Percentiles rank a stretch among this genome's conserved stretches.
These are phyloP conservation scores for Pogonomyrmex barbatus DNA, from an alignment of 1,140 invertebrate species.

Conservation along the genomic window DNA sequence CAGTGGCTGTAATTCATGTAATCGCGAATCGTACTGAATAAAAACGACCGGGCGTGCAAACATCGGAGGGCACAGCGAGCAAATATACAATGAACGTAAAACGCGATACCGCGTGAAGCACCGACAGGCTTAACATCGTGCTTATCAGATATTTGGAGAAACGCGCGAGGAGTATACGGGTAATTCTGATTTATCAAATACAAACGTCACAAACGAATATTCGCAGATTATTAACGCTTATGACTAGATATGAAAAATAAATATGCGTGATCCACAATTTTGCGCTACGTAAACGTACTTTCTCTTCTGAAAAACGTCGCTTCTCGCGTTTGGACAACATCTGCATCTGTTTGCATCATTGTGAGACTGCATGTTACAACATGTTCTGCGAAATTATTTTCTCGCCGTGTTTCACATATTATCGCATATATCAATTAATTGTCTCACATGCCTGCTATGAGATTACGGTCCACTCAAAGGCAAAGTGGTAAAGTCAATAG, in stretches of 20 bases:
- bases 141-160: conserved; percentile 50
- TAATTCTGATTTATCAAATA: conserved; percentile 46
- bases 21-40: conserved; percentile 8
- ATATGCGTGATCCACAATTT: neutral
- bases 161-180: neutral
- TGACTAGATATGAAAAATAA: conserved; percentile 31
- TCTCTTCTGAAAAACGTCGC: neutral
- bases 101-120: neutral
- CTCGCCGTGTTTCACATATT: neutral
- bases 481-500: neutral
- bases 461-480: neutral
- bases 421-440: neutral
- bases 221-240: neutral
- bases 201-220: neutral
- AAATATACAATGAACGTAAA: conserved; percentile 27
- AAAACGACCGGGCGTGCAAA: conserved; percentile 24
- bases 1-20: conserved; percentile 21
- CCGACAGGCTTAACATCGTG: neutral
- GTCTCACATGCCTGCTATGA: neutral
- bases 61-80: neutral
- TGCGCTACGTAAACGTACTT: neutral
- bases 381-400: neutral
- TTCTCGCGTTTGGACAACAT: neutral
- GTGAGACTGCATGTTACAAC: neutral
- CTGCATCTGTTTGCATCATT: neutral